Evolutionary conservation across 2,113 vertebrate genomes (phyloP), one percentile per base, ranked within the genome.

Genomic region (Monopterus albus): DNA sequence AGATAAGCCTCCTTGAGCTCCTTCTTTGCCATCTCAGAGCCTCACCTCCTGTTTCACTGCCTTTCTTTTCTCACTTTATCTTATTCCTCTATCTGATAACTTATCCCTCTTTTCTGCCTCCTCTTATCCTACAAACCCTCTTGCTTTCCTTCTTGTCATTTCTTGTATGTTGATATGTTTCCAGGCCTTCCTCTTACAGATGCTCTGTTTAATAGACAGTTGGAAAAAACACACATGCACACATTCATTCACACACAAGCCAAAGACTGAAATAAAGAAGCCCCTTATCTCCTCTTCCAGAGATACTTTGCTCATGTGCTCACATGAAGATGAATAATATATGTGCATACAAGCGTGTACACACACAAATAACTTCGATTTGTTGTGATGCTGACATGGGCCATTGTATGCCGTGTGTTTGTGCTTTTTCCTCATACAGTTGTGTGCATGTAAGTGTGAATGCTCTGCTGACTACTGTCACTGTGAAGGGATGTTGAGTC

Each of bases 321-420:
- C 42, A 77, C 87, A 89, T 90, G 91, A 82, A 87, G 82, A 92
- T 92, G 86, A 92, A 92, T 93, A 91, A 92, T 91, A 88, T 87
- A 88, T 89, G 89, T 84, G 75, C 52, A 61, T 7, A 53, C 55
- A 40, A 17, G 56, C 61, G 29, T 42, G 65, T 14, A 57, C 50
- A 18, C 52, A 42, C 49, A 75, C 64, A 70, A 70, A 58, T 63
- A 74, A 51, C 70, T 87, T 81, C 31, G 29, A 73, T 68, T 67
- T 78, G 72, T 66, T 47, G 43, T 36, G 51, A 60, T 73, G 66
- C 84, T 87, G 80, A 89, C 84, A 89, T 67, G 83, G 81, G 64
- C 52, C 7, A 60, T 85, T 84, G 67, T 87, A 43, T 61, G 57
- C 36, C 25, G 38, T 72, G 57, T 45, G 18, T 56, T 67, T 70